These are phyloP conservation scores for Plectropomus leopardus DNA, from an alignment of 2,113 vertebrate genomes.

Conservation along the genomic window DNA sequence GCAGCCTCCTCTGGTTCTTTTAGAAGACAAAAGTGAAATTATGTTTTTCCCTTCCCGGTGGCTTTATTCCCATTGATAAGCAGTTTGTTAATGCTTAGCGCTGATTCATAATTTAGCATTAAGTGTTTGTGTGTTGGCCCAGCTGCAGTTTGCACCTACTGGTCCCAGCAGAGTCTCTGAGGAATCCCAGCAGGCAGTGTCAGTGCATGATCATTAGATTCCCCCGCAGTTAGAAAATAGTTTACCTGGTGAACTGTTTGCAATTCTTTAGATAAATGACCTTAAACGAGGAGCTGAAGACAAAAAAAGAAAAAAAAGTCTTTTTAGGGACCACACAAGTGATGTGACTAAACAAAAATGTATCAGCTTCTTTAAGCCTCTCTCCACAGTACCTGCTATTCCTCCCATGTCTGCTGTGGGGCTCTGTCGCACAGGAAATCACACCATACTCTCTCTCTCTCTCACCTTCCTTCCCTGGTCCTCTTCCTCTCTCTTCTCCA, in stretches of 20 bases:
- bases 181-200: conserved; percentile 13
- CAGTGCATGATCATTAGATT: conserved; percentile 11
- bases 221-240: conserved; percentile 1
- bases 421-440: conserved; percentile 86
- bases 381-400: conserved; percentile 76
- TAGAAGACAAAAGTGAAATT: conserved; percentile 39
- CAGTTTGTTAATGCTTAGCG: conserved; percentile 49
- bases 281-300: neutral
- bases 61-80: conserved; percentile 34
- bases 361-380: conserved; percentile 9
- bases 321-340: conserved; percentile 2
- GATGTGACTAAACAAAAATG: conserved; percentile 30
- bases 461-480: conserved; percentile 24
- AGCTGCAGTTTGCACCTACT: neutral
- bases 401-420: conserved; percentile 84
- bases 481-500: conserved; percentile 36
- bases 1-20: conserved; percentile 22
- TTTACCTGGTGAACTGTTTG: conserved; percentile 16
- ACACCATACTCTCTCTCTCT: conserved; percentile 33
- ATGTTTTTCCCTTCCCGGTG: conserved; percentile 38
- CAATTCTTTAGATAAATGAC: conserved; percentile 20
- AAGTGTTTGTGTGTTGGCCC: conserved; percentile 5
- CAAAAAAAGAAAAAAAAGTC: neutral
- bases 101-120: conserved; percentile 64
- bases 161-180: conserved; percentile 30